Evolutionary conservation across 1,140 invertebrate genomes (phyloP), one percentile per base, ranked within the genome.

Genomic region (Drosophila asahinai): DNA sequence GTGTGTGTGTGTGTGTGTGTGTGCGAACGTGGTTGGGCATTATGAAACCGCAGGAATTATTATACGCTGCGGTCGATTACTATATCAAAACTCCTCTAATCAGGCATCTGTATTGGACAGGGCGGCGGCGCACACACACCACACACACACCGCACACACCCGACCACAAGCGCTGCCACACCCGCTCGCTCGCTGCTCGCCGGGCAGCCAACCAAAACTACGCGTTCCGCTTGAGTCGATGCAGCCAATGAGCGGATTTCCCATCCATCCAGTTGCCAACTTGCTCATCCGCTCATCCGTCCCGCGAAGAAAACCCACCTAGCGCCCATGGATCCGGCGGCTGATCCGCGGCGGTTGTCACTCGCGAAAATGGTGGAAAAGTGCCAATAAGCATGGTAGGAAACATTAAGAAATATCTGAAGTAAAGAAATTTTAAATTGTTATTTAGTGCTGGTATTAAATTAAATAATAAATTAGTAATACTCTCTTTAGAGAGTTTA

Each of bases 31-130:
- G 84, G 90, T 90, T 81, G 80, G 54, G 77, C 80, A 68, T 91
- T 92, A 86, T 90, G 83, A 92, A 92, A 92, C 90, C 90, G 60
- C 90, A 92, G 81, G 86, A 92, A 92, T 90, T 92, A 92, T 92
- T 90, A 90, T 82, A 91, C 86, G 86, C 86, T 92, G 89, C 77
- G 90, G 90, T 92, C 80, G 86, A 81, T 86, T 86, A 90, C 82
- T 92, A 81, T 83, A 91, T 89, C 81, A 91, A 90, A 83, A 87
- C 59, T 61, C 72, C 72, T 81, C 83, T 76, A 89, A 87, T 83
- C 76, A 87, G 51, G 47, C 62, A 51, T 61, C 54, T 72, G 67
- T 57, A 60, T 72, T 60, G 70, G 76, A 40, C 75, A 62, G 45
- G 25, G 54, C 19, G 63, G 47, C 58, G 59, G 22, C 52, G 40